Conservation (phyloP, 2,113 vertebrate genomes). For the Nesospiza acunhae region DNA sequence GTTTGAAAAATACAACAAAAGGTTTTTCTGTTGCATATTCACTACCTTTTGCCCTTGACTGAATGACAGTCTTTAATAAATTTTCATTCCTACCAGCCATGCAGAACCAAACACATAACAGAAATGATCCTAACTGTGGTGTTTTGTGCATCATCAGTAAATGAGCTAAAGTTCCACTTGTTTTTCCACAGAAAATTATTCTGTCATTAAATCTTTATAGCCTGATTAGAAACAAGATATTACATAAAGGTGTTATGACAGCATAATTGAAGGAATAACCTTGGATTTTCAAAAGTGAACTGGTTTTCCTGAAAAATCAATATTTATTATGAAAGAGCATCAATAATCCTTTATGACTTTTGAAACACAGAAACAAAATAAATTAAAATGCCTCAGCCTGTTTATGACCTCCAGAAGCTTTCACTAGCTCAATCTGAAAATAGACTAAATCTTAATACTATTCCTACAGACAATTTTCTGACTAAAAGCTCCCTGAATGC, state of each 20-base stretch:
- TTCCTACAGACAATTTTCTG: not conserved
- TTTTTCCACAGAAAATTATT: not conserved
- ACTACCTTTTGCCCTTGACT: not conserved
- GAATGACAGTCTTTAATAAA: not conserved
- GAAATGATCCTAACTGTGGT: not conserved
- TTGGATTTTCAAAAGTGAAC: not conserved
- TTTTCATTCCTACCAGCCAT: conserved; percentile 15
- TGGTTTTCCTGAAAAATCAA: not conserved
- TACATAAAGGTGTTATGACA: not conserved
- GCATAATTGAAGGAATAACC: not conserved
- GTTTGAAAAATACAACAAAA: not conserved
- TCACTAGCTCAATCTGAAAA: not conserved
- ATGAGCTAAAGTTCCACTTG: not conserved
- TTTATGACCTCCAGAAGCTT: not conserved
- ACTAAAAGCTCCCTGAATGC: not conserved
- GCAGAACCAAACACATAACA: conserved; percentile 6
- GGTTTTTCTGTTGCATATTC: not conserved
- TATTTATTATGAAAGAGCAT: not conserved
- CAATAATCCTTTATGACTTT: not conserved
- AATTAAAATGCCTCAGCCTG: not conserved
- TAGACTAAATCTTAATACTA: not conserved
- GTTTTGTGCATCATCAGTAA: not conserved
- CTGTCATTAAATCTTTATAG: not conserved
- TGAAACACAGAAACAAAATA: not conserved
- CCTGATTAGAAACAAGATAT: not conserved